Base-by-base conservation (phyloP, 2,888 invertebrate genomes). In the Horisme vitalbata region DNA sequence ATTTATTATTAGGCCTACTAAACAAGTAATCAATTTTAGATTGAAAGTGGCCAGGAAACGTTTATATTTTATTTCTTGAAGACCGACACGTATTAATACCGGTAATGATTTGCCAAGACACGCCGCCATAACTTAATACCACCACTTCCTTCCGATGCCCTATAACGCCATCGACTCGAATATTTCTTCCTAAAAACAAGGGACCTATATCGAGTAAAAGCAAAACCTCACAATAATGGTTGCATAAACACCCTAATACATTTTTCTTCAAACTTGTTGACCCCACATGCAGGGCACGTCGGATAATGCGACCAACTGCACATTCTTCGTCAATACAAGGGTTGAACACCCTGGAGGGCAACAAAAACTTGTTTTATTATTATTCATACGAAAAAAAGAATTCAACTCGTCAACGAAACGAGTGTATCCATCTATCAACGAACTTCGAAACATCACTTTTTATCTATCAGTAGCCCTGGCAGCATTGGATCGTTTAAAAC, bases 81-180 rank as follows among this genome's bases (percentile, higher is more conserved):
- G 59, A 59, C 65, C 65, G 66, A 55, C 65, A 62, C 55, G 54
- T 58, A 59, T 45, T 65, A 61, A 52, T 53, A 67, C 73, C 77
- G 73, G 72, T 80, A 81, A 79, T 81, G 80, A 82, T 82, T 84
- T 75, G 79, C 78, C 66, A 69, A 78, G 79, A 73, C 77, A 69
- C 65, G 67, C 52, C 63, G 69, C 71, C 72, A 78, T 79, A 79
- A 77, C 71, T 77, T 75, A 78, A 79, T 79, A 77, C 77, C 55
- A 77, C 86, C 80, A 78, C 87, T 86, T 89, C 88, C 88, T 89
- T 89, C 88, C 88, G 88, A 89, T 83, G 67, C 88, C 87, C 67
- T 88, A 88, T 75, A 82, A 53, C 36, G 51, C 2, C 51, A 34
- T 45, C 46, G 41, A 46, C 38, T 52, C 31, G 32, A 53, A 56